Percentiles rank a stretch among this genome's conserved stretches.
Conservation (phyloP, 2,888 invertebrate genomes). For the Cabera pusaria region DNA sequence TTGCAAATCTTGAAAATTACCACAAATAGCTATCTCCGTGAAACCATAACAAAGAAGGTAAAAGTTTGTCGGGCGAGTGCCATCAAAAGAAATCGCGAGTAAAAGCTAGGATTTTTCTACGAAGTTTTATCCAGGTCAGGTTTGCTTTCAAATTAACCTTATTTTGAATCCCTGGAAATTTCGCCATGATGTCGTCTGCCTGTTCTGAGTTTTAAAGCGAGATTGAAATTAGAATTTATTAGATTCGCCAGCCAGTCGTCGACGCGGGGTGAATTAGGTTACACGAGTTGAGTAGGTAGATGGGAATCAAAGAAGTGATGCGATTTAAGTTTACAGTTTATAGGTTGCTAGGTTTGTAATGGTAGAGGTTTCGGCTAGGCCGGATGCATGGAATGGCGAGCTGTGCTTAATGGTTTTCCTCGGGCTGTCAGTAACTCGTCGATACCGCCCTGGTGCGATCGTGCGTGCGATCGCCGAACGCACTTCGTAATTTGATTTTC, state of each 20-base stretch:
- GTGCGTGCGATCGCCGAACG: conserved; percentile 45
- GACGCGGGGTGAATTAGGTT: conserved; percentile 5
- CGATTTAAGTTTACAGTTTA: no score
- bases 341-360: no score
- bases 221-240: conserved; percentile 11
- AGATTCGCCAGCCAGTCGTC: conserved; percentile 1
- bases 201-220: conserved; percentile 15
- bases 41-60: conserved; percentile 22
- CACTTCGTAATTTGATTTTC: conserved; percentile 22
- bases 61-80: conserved; percentile 19
- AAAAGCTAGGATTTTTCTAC: conserved; percentile 19
- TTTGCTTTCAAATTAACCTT: conserved; percentile 25
- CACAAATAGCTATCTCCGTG: conserved; percentile 6
- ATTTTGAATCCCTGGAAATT: conserved; percentile 17
- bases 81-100: conserved; percentile 14
- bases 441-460: conserved; percentile 51
- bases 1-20: conserved; percentile 2
- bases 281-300: neutral
- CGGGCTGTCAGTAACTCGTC: conserved; percentile 48
- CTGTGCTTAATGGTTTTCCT: conserved; percentile 29
- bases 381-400: conserved; percentile 10
- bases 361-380: conserved; percentile 1
- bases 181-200: conserved; percentile 18
- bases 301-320: no score
- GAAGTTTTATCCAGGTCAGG: conserved; percentile 23